These are phyloP conservation scores for Drosophila suboccidentalis DNA, from an alignment of 2,888 invertebrate genomes.

Conservation along the genomic window DNA sequence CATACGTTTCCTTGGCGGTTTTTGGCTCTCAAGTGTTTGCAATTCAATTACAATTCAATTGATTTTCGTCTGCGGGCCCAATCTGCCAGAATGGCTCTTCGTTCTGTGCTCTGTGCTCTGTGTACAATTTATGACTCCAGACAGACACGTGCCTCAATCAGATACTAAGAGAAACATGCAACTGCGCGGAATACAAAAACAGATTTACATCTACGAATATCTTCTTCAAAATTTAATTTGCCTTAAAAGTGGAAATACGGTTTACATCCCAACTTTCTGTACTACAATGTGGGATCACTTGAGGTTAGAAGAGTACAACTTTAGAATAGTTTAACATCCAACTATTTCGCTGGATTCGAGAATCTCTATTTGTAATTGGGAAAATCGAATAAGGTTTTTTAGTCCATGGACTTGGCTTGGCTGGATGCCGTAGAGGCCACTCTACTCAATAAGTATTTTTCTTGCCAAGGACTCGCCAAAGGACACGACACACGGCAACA, in stretches of 20 bases:
- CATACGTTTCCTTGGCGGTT: conserved; percentile 74
- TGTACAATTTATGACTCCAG: conserved; percentile 45
- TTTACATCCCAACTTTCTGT: not conserved
- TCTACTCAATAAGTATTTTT: conserved; percentile 29
- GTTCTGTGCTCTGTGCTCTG: conserved; percentile 1
- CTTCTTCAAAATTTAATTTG: conserved; percentile 16
- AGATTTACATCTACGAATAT: conserved; percentile 6
- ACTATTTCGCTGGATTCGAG: not conserved
- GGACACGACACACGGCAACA: conserved; percentile 9
- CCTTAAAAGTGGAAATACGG: not conserved
- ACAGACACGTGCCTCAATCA: conserved; percentile 44
- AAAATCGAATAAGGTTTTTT: conserved; percentile 2
- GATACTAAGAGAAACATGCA: conserved; percentile 8
- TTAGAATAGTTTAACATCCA: not conserved
- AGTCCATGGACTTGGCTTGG: conserved; percentile 1
- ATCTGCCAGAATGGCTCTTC: conserved; percentile 28
- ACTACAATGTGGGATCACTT: conserved; percentile 1
- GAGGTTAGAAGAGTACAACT: not conserved
- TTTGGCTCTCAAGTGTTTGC: conserved; percentile 72
- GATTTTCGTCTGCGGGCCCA: conserved; percentile 70
- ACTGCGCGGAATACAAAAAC: conserved; percentile 7
- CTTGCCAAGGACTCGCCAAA: conserved; percentile 11
- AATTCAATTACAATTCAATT: conserved; percentile 79
- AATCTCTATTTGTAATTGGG: conserved; percentile 13
- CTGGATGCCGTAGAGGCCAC: conserved; percentile 5